These are phyloP conservation scores for Melanocharis versteri DNA, from an alignment of 2,113 vertebrate genomes.

Conservation along the genomic window DNA sequence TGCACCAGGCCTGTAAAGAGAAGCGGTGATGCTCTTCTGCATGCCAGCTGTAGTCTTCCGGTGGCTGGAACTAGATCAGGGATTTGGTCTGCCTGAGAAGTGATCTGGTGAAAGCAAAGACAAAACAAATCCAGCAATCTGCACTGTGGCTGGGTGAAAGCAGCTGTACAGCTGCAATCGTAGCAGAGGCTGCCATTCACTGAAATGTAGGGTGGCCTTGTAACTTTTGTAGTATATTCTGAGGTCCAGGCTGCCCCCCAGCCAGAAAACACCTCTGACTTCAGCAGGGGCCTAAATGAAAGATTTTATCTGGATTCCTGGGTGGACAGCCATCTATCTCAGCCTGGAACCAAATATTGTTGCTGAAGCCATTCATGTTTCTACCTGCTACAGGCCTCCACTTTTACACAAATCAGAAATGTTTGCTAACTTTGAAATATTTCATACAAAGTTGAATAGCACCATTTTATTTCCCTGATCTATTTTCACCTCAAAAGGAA, in stretches of 20 bases:
- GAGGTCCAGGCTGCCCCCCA: neutral
- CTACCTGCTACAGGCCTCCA: neutral
- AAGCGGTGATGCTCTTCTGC: neutral
- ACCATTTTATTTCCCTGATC: neutral
- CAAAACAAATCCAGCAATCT: neutral
- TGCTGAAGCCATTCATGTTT: neutral
- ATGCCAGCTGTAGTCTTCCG: neutral
- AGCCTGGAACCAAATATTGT: neutral
- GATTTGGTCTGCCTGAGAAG: neutral
- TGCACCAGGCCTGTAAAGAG: neutral
- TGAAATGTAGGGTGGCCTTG: neutral
- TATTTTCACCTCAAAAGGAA: neutral
- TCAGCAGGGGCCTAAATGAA: neutral
- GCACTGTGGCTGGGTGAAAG: neutral
- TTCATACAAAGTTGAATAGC: neutral
- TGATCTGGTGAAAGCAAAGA: neutral
- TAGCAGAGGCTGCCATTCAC: neutral
- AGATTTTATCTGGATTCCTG: neutral
- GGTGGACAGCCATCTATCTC: neutral
- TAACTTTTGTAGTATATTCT: neutral
- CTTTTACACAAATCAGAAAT: neutral
- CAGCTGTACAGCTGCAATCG: accelerated
- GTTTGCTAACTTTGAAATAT: neutral
- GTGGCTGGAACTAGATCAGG: neutral
- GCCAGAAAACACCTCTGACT: neutral